Evolutionary conservation across 2,888 invertebrate genomes (phyloP), one percentile per base, ranked within the genome.

Genomic region (Acholoe squamosa): DNA sequence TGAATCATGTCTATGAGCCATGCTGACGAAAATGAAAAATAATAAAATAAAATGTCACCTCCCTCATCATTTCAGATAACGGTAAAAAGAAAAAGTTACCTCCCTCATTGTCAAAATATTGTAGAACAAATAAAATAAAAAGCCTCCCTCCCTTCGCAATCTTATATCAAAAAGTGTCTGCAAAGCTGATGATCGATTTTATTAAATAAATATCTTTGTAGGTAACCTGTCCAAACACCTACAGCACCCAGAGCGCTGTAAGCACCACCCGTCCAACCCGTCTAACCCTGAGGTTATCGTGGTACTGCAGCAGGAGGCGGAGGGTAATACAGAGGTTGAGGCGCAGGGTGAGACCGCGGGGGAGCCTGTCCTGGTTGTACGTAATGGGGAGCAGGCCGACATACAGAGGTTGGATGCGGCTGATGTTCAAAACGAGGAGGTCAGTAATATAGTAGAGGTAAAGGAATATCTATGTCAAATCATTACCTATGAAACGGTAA

Each of bases 151-250:
- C n/a, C n/a, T n/a, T n/a, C n/a, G n/a, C n/a, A n/a, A n/a, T n/a
- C n/a, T n/a, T n/a, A n/a, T n/a, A n/a, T n/a, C n/a, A n/a, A n/a
- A n/a, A n/a, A n/a, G n/a, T n/a, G n/a, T n/a, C n/a, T n/a, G n/a
- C n/a, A n/a, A n/a, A n/a, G n/a, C n/a, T n/a, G n/a, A n/a, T n/a
- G n/a, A n/a, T n/a, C n/a, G n/a, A n/a, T n/a, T n/a, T n/a, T n/a
- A n/a, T n/a, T n/a, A n/a, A n/a, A n/a, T n/a, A n/a, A n/a, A n/a
- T n/a, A n/a, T n/a, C n/a, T n/a, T n/a, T 43, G 10, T 10, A 34
- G 84, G 84, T 25, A 86, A 86, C 54, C 25, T 86, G 31, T n/a
- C 54, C n/a, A 86, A 86, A 54, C 86, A 86, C 56, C 86, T 86
- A 28, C 86, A 86, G 56, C 86, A 33, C 56, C 86, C 86, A 0